These are phyloP conservation scores for Perca schrenkii DNA, from an alignment of 2,113 vertebrate species.

Conservation along the genomic window DNA sequence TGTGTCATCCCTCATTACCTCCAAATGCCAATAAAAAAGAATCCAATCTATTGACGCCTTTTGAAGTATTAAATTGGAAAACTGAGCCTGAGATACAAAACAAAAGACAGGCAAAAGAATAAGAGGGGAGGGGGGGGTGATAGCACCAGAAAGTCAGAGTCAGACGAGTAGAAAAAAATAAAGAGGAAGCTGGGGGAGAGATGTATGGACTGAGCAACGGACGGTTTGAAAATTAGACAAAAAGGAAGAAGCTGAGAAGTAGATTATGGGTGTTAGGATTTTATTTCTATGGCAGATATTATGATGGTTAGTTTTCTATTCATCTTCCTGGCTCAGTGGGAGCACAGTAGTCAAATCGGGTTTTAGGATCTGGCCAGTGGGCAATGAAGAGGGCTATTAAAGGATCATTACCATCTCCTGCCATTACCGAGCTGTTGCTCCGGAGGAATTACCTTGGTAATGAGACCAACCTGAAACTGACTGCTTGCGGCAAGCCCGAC, in stretches of 20 bases:
- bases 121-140: not conserved
- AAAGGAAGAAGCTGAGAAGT: slow-evolving; percentile 55
- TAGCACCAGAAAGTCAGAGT: slow-evolving; percentile 24
- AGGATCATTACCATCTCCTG: slow-evolving; percentile 84
- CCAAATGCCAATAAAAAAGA: slow-evolving; percentile 68
- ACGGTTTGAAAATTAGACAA: slow-evolving; percentile 55
- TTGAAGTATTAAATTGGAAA: slow-evolving; percentile 73
- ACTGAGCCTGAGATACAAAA: slow-evolving; percentile 59
- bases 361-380: slow-evolving; percentile 84
- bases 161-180: slow-evolving; percentile 10
- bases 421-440: slow-evolving; percentile 80
- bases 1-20: slow-evolving; percentile 63
- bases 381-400: slow-evolving; percentile 83
- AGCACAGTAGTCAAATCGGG: slow-evolving; percentile 75
- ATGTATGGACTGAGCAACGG: slow-evolving; percentile 25
- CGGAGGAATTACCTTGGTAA: slow-evolving; percentile 85
- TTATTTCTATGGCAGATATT: slow-evolving; percentile 82
- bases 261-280: slow-evolving; percentile 79
- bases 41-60: slow-evolving; percentile 72
- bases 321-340: slow-evolving; percentile 78
- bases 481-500: slow-evolving; percentile 59
- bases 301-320: slow-evolving; percentile 82
- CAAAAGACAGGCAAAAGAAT: slow-evolving; percentile 47
- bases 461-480: slow-evolving; percentile 83
- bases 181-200: slow-evolving; percentile 20